These are phyloP conservation scores for Neelides sp. DNA, from an alignment of 1,140 invertebrate genomes.

Conservation along the genomic window DNA sequence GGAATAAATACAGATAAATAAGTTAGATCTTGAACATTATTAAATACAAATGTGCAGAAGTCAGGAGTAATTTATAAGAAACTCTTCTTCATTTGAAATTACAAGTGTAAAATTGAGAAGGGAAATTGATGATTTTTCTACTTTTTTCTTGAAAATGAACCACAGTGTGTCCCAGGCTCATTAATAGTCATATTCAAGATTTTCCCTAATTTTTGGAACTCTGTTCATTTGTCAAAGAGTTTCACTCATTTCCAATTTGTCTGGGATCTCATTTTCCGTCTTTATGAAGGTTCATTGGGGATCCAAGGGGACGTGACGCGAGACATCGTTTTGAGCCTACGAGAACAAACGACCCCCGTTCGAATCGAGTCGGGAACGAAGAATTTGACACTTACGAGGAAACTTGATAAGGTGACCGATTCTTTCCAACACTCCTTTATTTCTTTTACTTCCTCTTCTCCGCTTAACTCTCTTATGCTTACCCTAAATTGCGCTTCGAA, in stretches of 20 bases:
- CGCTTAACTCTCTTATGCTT: no score
- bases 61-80: no score
- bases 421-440: constrained; percentile 44
- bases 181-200: no score
- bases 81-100: no score
- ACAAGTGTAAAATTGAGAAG: no score
- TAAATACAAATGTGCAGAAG: no score
- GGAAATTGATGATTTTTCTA: no score
- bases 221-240: background rate
- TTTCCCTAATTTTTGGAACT: background rate
- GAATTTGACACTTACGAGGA: constrained; percentile 61
- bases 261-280: background rate
- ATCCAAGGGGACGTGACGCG: constrained; percentile 64
- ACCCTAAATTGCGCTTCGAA: no score
- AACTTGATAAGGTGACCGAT: constrained; percentile 77
- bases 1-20: no score
- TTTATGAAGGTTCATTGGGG: constrained; percentile 46
- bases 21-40: no score
- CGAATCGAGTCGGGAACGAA: constrained; percentile 59
- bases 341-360: constrained; percentile 65
- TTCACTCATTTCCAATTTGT: constrained; percentile 1
- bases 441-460: constrained; percentile 2
- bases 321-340: constrained; percentile 65
- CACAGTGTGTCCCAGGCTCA: no score
- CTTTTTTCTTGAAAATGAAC: no score